Evolutionary conservation across 2,888 invertebrate genomes (phyloP), one percentile per base, ranked within the genome.

Genomic region (Drepanosiphum platanoidis): DNA sequence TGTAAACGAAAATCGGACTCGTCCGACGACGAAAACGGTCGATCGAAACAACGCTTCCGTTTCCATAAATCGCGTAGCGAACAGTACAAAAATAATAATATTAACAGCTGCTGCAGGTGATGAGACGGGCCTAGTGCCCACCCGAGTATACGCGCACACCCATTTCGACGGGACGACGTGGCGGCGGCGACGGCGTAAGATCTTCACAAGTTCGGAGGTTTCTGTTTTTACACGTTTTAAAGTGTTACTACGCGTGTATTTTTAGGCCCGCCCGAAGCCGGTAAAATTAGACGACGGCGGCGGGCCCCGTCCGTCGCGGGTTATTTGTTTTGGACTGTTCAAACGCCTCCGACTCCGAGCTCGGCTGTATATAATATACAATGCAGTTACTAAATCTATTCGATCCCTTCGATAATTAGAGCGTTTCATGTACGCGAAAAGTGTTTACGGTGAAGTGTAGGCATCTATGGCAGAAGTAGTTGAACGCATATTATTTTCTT

Each of bases 221-320:
- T 39, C 9, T 66, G 66, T 83, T 83, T 75, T 75, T 52, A 75
- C 75, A 83, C 83, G 83, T 83, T 83, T 61, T 61, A n/a, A n/a
- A n/a, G n/a, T n/a, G n/a, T n/a, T n/a, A n/a, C n/a, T 1, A 39
- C 36, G 34, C 34, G 36, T 32, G 39, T 83, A 74, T 74, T 83
- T 83, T 83, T 52, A 82, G 72, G 39, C 4, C 74, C 32, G 22
- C 3, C 46, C 30, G 74, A 32, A 30, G n/a, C 1, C 52, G 32
- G 34, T 79, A 79, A 79, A 68, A 68, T 79, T 46, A 82, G 72
- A 72, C 72, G 22, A 1, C 18, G 52, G 18, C 22, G 32, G 5
- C 66, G 2, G 8, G 2, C 75, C 75, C 18, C 27, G 32, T 22
- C 34, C 0, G 7, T n/a, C 61, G 27, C 22, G 30, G 22, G 22